These are phyloP conservation scores for Caenorhabditis remanei DNA, from an alignment of 1,140 invertebrate species.

Conservation along the genomic window DNA sequence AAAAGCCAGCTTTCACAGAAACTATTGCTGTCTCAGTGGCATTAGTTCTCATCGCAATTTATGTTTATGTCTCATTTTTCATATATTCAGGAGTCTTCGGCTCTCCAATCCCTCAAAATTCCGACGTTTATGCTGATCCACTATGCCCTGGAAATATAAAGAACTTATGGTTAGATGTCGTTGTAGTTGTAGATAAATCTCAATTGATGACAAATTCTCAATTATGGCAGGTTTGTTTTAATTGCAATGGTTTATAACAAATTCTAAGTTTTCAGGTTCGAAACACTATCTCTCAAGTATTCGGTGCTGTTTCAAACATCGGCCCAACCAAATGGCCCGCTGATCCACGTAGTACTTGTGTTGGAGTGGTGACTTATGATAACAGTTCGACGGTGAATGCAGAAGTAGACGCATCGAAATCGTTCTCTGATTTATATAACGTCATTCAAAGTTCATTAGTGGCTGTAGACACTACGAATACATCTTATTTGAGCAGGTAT, in stretches of 20 bases:
- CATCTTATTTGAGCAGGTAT: conserved; percentile 12
- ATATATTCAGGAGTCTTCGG: not conserved
- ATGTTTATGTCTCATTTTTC: not conserved
- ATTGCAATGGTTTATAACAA: not conserved
- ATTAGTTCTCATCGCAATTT: too few relatives aligned
- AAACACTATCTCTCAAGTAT: conserved; percentile 22
- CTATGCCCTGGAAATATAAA: conserved; percentile 15
- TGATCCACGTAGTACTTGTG: conserved; percentile 19
- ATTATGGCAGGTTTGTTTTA: not conserved
- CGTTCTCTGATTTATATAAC: conserved; percentile 16
- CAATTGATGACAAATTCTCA: conserved; percentile 33
- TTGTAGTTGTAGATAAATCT: conserved; percentile 27
- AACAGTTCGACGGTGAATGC: not conserved
- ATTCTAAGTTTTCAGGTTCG: not conserved
- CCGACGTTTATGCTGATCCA: conserved; percentile 5
- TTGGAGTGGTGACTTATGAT: conserved; percentile 27
- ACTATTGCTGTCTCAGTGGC: too few relatives aligned
- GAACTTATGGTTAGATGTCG: conserved; percentile 20
- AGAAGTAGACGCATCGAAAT: not conserved
- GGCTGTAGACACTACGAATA: not conserved
- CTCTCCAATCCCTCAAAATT: not conserved
- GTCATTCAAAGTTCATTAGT: conserved; percentile 10
- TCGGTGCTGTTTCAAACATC: not conserved
- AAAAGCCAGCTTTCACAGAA: too few relatives aligned
- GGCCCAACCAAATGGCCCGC: conserved; percentile 30